Evolutionary conservation across 2,888 invertebrate genomes (phyloP), one percentile per base, ranked within the genome.

Genomic region (Eristalinus sepulchralis): DNA sequence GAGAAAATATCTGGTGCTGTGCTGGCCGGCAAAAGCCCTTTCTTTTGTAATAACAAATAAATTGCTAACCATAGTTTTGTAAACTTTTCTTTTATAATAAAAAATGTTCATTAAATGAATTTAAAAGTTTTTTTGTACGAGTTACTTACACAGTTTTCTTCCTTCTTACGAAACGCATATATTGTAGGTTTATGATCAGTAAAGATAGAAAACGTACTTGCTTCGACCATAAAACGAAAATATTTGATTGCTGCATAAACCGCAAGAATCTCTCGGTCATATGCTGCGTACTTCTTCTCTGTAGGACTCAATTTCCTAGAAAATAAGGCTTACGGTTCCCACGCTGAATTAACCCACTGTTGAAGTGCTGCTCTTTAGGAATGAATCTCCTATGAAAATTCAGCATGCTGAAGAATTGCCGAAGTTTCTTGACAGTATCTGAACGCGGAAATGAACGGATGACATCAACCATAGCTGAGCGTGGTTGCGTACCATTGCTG

Each of bases 271-370:
- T 72, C 53, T 39, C 72, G 13, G 8, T 63, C 47, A 20, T 63
- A 72, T 5, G 63, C 33, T 72, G 76, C 71, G 39, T 92, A 93
- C 3, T 90, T 90, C 11, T 57, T 70, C 77, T 93, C 90, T 0
- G 90, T 77, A 0, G 89, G 75, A 20, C 81, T 89, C 0, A 92
- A 77, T 47, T 90, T 90, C 64, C 88, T 88, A 2, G 31, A 72
- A n/a, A 72, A 72, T 24, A 72, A 72, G 5, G 72, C 62, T 4
- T 62, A 5, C 10, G 62, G 72, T 33, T 72, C 47, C 53, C 66
- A 67, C 22, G 17, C 34, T 11, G 39, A 60, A 27, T 27, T 4
- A 72, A 39, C 6, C 62, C n/a, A 62, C 20, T 67, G 67, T 31
- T 53, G 39, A 9, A 67, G 31, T 27, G 22, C 27, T 27, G 66